A percentile compares a stretch with the other conserved stretches of the same genome.
These are phyloP conservation scores for Tribolium castaneum DNA, from an alignment of 1,140 invertebrate genomes.

Conservation along the genomic window DNA sequence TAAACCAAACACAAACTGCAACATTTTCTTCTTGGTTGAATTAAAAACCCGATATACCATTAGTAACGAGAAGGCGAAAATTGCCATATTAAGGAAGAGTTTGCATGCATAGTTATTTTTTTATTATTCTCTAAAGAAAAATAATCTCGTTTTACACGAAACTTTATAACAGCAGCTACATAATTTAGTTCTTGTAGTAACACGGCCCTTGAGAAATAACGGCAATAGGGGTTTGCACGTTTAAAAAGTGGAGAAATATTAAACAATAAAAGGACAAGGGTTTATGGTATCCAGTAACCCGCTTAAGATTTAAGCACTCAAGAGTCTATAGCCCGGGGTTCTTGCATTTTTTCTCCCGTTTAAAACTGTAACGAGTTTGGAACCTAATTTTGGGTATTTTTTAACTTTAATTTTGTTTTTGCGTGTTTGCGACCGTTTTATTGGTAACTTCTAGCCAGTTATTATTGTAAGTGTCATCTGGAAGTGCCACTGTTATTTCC, in stretches of 20 bases:
- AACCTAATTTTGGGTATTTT: conserved; percentile 52
- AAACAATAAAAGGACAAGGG: neutral
- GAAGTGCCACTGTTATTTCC: conserved; percentile 48
- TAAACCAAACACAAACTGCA: too few species aligned
- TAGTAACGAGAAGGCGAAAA: neutral
- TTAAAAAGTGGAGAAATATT: neutral
- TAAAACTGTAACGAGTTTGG: conserved; percentile 19
- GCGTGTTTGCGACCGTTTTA: conserved; percentile 55
- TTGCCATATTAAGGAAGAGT: neutral
- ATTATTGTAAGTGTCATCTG: conserved; percentile 53
- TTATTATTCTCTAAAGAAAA: conserved; percentile 33
- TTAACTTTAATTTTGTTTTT: conserved; percentile 55
- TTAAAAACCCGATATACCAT: neutral
- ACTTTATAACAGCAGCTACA: conserved; percentile 22
- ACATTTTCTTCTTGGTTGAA: too few species aligned
- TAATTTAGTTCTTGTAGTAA: conserved; percentile 34
- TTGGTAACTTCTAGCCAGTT: conserved; percentile 56
- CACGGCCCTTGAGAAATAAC: conserved; percentile 17
- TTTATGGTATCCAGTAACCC: neutral
- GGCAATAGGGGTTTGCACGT: neutral
- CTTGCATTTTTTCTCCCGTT: conserved; percentile 41
- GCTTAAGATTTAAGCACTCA: neutral
- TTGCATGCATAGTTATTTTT: conserved; percentile 15
- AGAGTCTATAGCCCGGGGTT: conserved; percentile 2
- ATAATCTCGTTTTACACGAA: conserved; percentile 19